phyloP scores from a whole-genome alignment of 2,113 vertebrate genomes.

The Dipodomys merriami region DNA sequence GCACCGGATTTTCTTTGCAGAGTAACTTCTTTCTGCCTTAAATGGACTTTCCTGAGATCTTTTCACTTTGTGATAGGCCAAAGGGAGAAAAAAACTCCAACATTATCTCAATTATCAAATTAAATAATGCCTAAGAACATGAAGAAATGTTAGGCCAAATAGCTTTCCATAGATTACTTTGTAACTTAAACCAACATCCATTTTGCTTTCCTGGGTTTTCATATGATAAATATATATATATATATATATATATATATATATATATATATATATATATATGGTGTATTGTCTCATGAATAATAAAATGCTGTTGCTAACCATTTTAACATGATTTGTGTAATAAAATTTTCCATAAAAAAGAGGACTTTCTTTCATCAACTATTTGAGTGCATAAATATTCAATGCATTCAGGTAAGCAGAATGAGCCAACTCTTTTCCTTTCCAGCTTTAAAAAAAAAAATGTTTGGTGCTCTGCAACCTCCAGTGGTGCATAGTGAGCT shows the following conservation, averaged over 20 bases:
- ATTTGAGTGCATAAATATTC: neutral
- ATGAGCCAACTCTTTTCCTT: neutral
- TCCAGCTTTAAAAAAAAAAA: conserved; percentile 10
- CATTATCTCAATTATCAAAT: conserved; percentile 38
- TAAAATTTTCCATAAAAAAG: neutral
- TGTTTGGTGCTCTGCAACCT: conserved; percentile 53
- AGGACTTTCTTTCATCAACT: neutral
- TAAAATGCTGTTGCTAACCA: too few species aligned
- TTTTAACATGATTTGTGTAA: too few species aligned
- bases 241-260: neutral
- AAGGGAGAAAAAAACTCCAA: conserved; percentile 23
- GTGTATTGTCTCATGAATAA: too few species aligned
- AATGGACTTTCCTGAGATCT: neutral
- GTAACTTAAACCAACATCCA: conserved; percentile 28
- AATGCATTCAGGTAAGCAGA: neutral
- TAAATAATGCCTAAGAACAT: conserved; percentile 37
- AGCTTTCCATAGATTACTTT: conserved; percentile 35
- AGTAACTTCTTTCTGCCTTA: neutral
- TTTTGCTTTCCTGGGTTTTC: conserved; percentile 18
- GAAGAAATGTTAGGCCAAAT: conserved; percentile 35
- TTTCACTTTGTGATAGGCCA: neutral
- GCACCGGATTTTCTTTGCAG: neutral
- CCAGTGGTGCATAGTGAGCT: conserved; percentile 56
- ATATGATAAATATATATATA: neutral
- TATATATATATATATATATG: too few species aligned